phyloP scores from a whole-genome alignment of 2,888 invertebrate species.

The Troglohyphantes excavatus region DNA sequence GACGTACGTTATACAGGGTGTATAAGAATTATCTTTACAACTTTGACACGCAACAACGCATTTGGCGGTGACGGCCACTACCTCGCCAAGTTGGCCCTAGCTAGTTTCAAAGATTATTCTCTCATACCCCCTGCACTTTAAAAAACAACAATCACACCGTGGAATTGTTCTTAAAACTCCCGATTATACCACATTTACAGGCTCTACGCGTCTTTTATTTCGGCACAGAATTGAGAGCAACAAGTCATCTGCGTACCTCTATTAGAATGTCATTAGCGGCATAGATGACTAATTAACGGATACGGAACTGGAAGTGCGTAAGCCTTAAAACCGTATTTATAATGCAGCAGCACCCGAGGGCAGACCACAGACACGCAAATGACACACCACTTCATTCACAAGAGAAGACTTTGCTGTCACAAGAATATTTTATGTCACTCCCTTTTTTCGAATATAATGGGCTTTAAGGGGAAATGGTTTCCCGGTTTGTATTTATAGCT shows the following conservation, averaged over 20 bases:
- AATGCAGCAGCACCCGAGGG: conserved; percentile 13
- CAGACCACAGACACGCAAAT: conserved; percentile 28
- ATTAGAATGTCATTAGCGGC: conserved; percentile 16
- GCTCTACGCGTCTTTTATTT: too few relatives aligned
- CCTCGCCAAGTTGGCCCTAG: too few relatives aligned
- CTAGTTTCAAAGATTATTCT: too few relatives aligned
- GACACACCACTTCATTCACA: conserved; percentile 27
- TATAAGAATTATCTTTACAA: too few relatives aligned
- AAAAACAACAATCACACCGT: too few relatives aligned
- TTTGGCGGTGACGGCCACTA: too few relatives aligned
- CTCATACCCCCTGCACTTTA: too few relatives aligned
- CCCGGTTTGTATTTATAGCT: background rate
- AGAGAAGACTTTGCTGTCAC: background rate
- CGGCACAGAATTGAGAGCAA: background rate
- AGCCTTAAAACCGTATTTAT: conserved; percentile 30
- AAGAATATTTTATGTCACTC: background rate
- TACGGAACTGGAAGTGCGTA: conserved; percentile 50
- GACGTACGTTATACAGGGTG: too few relatives aligned
- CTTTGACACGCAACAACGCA: too few relatives aligned
- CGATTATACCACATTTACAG: too few relatives aligned
- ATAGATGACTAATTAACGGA: conserved; percentile 27
- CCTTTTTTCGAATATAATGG: background rate
- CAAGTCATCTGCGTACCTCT: conserved; percentile 4
- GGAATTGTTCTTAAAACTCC: too few relatives aligned
- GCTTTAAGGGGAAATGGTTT: background rate